Percentiles rank a stretch among this genome's conserved stretches.
Conservation (phyloP, 2,113 vertebrate species). For the Rhizomys pruinosus region DNA sequence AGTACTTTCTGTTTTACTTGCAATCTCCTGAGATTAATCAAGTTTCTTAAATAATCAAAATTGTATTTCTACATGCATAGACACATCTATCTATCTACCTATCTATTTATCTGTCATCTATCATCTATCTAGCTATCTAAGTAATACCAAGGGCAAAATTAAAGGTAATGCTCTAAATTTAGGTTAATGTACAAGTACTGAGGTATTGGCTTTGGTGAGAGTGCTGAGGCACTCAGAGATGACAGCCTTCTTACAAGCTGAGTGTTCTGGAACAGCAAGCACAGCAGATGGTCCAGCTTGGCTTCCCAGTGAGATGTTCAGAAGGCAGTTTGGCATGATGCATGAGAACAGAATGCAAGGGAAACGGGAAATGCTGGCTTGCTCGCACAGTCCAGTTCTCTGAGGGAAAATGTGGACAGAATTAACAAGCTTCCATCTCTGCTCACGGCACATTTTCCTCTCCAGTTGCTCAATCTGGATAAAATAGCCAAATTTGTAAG, state of each 20-base stretch:
- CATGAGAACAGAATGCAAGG: constrained; percentile 58
- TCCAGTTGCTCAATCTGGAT: constrained; percentile 5
- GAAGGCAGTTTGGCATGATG: constrained; percentile 23
- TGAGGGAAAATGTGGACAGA: neutral
- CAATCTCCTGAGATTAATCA: neutral
- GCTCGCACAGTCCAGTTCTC: neutral
- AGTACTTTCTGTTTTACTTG: neutral
- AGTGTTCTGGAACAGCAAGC: constrained; percentile 35
- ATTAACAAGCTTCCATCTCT: neutral
- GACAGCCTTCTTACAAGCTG: neutral
- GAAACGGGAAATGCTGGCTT: constrained; percentile 33
- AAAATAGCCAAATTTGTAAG: constrained; percentile 52
- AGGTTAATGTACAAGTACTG: neutral
- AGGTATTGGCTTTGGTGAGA: neutral
- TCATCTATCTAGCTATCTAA: too few relatives aligned
- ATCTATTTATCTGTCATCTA: too few relatives aligned
- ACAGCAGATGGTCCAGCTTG: constrained; percentile 62
- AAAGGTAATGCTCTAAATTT: neutral
- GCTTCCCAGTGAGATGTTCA: constrained; percentile 34
- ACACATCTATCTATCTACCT: rapidly evolving
- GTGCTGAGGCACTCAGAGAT: neutral
- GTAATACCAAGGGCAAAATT: neutral
- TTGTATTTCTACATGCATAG: neutral
- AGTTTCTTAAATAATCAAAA: neutral
- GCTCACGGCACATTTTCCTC: constrained; percentile 3